phyloP scores from a whole-genome alignment of 2,888 invertebrate genomes.

The Orthosia incerta region DNA sequence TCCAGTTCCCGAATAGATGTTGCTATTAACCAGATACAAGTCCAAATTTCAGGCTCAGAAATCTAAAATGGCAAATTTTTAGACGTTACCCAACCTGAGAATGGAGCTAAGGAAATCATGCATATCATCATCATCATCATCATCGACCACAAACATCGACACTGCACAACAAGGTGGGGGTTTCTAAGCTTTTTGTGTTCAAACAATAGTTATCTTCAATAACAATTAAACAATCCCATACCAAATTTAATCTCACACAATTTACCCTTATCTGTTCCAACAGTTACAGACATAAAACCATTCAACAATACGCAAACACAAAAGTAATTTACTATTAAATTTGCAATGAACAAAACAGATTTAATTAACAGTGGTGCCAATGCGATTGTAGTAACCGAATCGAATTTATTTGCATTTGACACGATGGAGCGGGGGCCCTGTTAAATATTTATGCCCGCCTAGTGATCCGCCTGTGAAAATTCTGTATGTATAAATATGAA shows the following conservation, averaged over 20 bases:
- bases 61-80: no score
- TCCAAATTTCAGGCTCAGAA: no score
- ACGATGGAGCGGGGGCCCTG: conserved; percentile 57
- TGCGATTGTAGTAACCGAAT: conserved; percentile 66
- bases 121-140: no score
- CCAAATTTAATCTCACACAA: conserved; percentile 17
- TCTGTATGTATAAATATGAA: conserved; percentile 64
- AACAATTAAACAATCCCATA: neutral
- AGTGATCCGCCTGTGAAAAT: conserved; percentile 59
- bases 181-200: neutral
- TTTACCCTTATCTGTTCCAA: conserved; percentile 4
- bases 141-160: no score
- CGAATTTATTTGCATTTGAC: conserved; percentile 73
- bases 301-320: conserved; percentile 24
- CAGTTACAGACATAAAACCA: conserved; percentile 12
- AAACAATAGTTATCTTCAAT: neutral
- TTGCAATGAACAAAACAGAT: conserved; percentile 64
- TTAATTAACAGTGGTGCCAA: conserved; percentile 68
- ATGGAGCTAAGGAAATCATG: no score
- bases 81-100: no score
- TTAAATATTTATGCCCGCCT: conserved; percentile 67
- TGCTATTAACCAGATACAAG: no score
- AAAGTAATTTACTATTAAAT: conserved; percentile 63
- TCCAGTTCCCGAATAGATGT: no score
- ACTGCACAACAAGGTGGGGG: no score